Evolutionary conservation across 2,113 vertebrate species (phyloP).

Genomic region (Proterorhinus semilunaris): DNA sequence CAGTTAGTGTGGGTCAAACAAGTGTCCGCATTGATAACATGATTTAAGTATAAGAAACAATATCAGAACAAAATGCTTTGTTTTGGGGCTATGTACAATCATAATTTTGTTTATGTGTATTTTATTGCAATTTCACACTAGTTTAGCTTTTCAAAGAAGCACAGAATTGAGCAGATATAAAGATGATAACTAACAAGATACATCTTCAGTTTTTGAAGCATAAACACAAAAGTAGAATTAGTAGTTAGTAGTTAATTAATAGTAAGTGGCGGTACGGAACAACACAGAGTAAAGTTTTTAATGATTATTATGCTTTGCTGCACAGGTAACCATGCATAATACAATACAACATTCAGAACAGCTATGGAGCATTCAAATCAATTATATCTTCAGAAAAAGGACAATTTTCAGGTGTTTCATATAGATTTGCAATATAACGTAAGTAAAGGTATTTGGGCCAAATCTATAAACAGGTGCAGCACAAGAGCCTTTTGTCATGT

Average conservation of each 20-base stretch:
- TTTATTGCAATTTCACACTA: no score
- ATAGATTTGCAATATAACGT: not conserved
- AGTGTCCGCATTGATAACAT: not conserved
- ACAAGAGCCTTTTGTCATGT: constrained; percentile 4
- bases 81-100: no score
- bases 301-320: not conserved
- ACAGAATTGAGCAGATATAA: not conserved
- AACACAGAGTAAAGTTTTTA: not conserved
- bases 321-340: not conserved
- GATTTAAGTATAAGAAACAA: not conserved
- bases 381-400: constrained; percentile 4
- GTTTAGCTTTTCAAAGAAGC: not conserved
- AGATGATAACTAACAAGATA: not conserved
- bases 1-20: constrained; percentile 13
- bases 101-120: no score
- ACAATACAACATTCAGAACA: not conserved
- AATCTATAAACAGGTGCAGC: constrained; percentile 5
- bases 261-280: not conserved
- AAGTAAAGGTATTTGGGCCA: not conserved
- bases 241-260: not conserved
- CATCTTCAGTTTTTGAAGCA: not conserved
- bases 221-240: not conserved
- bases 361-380: not conserved
- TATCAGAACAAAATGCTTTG: no score
- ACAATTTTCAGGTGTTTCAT: constrained; percentile 8